Evolutionary conservation across 2,113 vertebrate genomes (phyloP).

Genomic region (Phocoena sinus): DNA sequence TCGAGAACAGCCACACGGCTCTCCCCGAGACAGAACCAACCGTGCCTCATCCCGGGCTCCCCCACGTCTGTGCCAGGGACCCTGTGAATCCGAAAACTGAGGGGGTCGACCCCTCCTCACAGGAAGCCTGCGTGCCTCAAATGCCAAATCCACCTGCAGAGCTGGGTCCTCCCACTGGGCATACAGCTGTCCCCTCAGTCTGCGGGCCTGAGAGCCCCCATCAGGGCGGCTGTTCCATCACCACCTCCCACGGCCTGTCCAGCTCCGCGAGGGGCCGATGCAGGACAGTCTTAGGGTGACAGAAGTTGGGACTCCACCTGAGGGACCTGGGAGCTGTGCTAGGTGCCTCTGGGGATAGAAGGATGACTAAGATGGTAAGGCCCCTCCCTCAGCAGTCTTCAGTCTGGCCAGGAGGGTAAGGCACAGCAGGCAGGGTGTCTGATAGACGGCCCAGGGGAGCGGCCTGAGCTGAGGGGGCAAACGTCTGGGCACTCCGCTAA

Average conservation of each 20-base stretch:
- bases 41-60: accelerated
- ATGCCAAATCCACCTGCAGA: not conserved
- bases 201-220: not conserved
- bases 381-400: not conserved
- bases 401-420: not conserved
- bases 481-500: not conserved
- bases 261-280: not conserved
- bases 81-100: not conserved
- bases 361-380: too few species aligned
- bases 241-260: not conserved
- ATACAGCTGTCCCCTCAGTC: not conserved
- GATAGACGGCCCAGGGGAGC: not conserved
- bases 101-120: not conserved
- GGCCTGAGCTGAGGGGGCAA: not conserved
- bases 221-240: not conserved
- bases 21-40: not conserved
- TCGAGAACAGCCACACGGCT: not conserved
- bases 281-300: not conserved
- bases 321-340: not conserved
- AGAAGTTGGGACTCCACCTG: not conserved
- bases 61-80: not conserved
- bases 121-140: not conserved
- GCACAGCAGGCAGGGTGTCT: not conserved
- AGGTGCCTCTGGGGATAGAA: not conserved
- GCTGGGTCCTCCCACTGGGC: not conserved